Evolutionary conservation across 1,140 invertebrate genomes (phyloP), one percentile per base, ranked within the genome.

Genomic region (Anthonomus grandis): DNA sequence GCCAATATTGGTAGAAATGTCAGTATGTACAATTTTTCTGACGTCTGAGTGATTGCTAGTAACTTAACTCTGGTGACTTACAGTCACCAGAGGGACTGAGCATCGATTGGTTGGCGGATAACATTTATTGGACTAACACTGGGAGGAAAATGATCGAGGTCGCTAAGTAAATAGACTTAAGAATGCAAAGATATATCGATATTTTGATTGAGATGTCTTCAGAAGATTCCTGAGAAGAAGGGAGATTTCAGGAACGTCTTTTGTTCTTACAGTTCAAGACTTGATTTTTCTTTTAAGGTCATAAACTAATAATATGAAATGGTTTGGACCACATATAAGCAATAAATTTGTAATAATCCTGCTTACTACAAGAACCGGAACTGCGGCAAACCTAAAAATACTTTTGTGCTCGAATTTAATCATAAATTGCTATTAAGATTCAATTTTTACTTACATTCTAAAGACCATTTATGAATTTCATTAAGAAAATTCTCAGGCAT

Each of bases 51-150:
- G 0, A 75, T 90, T 13, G 73, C 86, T 36, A 74, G 75, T 42
- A 75, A 76, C n/a, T n/a, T n/a, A n/a, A n/a, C n/a, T n/a, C n/a
- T n/a, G n/a, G n/a, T 10, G 79, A 82, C 41, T 58, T 84, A 53
- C 73, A 85, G 57, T 81, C 81, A 60, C 86, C 89, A 4, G 87
- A 92, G 68, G 88, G 90, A 25, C 72, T 95, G 23, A 89, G 88
- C 0, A 81, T 95, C 0, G 93, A 95, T 71, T 94, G 90, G 90
- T 79, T 94, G 45, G 85, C 88, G 12, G 81, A 90, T 51, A 95
- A 95, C 70, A 78, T 96, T 15, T 95, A 95, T 70, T 95, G 90
- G 90, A 90, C 89, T 1, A 90, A 93, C 69, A 88, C 86, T 36
- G 83, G 85, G 42, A 82, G 86, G 18, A 90, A 90, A 72, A 79